These are phyloP conservation scores for Pristionchus entomophagus DNA, from an alignment of 2,888 invertebrate genomes.

Conservation along the genomic window DNA sequence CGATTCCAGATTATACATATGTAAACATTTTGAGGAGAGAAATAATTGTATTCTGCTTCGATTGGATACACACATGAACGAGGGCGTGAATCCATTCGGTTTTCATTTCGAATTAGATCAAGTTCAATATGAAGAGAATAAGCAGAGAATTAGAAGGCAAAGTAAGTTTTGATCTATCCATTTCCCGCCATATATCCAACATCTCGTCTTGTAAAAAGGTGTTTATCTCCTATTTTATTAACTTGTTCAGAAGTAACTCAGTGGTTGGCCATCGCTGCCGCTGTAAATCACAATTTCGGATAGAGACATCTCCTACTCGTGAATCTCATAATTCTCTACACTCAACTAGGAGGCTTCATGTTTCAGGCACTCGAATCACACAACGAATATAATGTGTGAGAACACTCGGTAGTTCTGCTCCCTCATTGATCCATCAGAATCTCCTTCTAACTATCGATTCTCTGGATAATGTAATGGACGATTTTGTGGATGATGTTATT, in stretches of 20 bases:
- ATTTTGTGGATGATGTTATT: not conserved
- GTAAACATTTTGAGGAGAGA: constrained; percentile 6
- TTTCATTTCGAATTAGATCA: constrained; percentile 44
- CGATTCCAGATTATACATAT: no score
- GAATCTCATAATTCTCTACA: constrained; percentile 56
- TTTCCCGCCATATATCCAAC: not conserved
- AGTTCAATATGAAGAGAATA: constrained; percentile 35
- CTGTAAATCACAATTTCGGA: constrained; percentile 67
- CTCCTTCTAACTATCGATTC: not conserved
- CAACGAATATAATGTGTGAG: constrained; percentile 53
- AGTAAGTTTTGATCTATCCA: not conserved
- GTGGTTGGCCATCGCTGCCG: constrained; percentile 63
- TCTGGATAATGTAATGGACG: constrained; percentile 24
- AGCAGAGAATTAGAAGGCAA: not conserved
- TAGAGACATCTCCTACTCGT: constrained; percentile 64
- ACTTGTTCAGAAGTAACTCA: constrained; percentile 55
- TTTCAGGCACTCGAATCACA: constrained; percentile 62
- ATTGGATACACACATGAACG: constrained; percentile 44
- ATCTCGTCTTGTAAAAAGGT: not conserved
- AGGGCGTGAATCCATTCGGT: constrained; percentile 44
- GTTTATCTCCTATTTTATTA: not conserved
- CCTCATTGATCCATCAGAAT: constrained; percentile 14
- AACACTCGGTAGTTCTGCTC: constrained; percentile 2
- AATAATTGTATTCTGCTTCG: constrained; percentile 44
- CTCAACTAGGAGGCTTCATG: constrained; percentile 61